Evolutionary conservation across 2,797 vertebrate species (phyloP).

Genomic region (Gila robusta): DNA sequence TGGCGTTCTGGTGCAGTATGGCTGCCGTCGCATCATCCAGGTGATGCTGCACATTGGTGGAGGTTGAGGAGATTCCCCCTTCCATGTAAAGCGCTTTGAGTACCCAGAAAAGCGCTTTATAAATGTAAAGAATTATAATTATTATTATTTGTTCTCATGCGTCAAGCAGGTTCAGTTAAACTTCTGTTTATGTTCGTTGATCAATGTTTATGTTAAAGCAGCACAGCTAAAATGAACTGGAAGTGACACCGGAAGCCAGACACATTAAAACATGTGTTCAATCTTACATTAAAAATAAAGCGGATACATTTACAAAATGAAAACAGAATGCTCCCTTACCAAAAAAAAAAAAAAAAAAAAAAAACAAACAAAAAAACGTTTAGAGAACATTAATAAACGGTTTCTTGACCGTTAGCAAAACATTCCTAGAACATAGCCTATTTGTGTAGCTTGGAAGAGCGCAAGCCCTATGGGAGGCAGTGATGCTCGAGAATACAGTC

Average conservation of each 20-base stretch:
- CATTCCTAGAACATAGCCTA: background rate
- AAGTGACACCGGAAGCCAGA: background rate
- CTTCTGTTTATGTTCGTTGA: no score
- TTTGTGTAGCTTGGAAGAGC: constrained; percentile 59
- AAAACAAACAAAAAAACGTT: background rate
- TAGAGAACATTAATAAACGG: background rate
- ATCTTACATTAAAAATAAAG: background rate
- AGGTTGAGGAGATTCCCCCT: no score
- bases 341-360: background rate
- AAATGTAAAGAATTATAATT: no score
- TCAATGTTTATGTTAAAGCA: no score
- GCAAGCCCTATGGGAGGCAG: constrained; percentile 62
- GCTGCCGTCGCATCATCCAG: no score
- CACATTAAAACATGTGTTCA: background rate
- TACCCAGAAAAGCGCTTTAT: no score
- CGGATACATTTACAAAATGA: background rate
- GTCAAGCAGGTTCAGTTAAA: no score
- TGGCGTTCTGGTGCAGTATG: no score
- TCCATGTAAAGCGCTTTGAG: no score
- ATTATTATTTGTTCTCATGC: no score
- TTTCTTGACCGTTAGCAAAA: no score
- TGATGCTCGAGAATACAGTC: constrained; percentile 80
- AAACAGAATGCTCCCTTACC: background rate
- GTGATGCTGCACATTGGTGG: no score
- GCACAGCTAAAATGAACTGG: background rate